phyloP scores from a whole-genome alignment of 2,113 vertebrate species.

The Seriola dumerili region DNA sequence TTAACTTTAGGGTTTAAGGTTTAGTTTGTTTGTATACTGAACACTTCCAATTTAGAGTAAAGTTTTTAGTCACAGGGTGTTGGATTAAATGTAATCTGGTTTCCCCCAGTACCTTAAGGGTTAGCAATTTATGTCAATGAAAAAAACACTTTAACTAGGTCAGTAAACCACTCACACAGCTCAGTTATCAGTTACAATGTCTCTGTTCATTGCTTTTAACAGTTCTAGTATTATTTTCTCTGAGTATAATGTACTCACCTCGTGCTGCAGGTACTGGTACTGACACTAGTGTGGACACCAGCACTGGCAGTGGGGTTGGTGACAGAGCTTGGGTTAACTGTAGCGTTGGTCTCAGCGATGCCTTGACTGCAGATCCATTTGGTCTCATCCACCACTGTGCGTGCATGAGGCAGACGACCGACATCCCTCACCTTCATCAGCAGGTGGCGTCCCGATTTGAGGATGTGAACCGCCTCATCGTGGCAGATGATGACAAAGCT shows the following conservation, averaged over 20 bases:
- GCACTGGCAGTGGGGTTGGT: background rate
- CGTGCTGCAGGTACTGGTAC: conserved; percentile 15
- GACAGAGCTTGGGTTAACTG: conserved; percentile 21
- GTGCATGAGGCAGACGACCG: conserved; percentile 92
- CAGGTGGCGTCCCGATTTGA: conserved; percentile 90
- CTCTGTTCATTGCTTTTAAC: background rate
- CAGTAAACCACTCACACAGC: background rate
- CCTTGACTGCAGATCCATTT: conserved; percentile 89
- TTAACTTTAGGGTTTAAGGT: too few species aligned
- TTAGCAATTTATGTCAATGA: too few species aligned
- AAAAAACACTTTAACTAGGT: too few species aligned
- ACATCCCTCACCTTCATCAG: conserved; percentile 93
- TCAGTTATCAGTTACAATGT: background rate
- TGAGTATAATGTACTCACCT: conserved; percentile 74
- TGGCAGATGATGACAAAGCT: conserved; percentile 93
- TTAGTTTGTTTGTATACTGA: too few species aligned
- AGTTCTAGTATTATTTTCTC: background rate
- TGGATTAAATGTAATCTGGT: too few species aligned
- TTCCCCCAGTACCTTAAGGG: too few species aligned
- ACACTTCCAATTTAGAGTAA: too few species aligned
- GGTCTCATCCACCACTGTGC: conserved; percentile 92
- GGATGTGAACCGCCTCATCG: conserved; percentile 92
- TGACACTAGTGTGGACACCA: background rate
- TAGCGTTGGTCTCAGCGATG: conserved; percentile 81
- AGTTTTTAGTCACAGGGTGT: too few species aligned